Base-by-base conservation (phyloP, 2,888 invertebrate species). In the Eristalis tenax region DNA sequence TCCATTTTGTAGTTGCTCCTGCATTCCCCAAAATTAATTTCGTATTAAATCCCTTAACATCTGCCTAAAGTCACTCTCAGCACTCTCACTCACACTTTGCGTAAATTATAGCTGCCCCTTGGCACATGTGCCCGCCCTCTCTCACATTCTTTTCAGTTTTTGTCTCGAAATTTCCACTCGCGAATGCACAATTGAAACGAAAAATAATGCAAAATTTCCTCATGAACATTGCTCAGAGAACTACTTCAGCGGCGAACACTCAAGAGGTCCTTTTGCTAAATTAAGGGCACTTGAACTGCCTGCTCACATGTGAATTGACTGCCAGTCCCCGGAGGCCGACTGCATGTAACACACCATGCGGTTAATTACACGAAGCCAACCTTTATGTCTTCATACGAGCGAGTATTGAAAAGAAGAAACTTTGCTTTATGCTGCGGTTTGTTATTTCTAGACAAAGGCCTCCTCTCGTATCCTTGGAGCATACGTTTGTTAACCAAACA, bases 221-320 rank as follows among this genome's bases (percentile, higher is more conserved):
- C 26, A 59, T 13, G 26, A 28, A 59, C 59, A 59, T 26, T 64
- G 15, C 56, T 26, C 13, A 64, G 64, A 32, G 63, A 22, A 43
- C 35, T 35, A 43, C 64, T 74, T 56, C n/a, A 64, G 50, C 50
- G 32, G 50, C 38, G 26, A 26, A 65, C 64, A 32, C 35, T 75
- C 56, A 75, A 75, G 65, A 38, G 65, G 65, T 65, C 56, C 74
- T 75, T 75, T 59, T 56, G 65, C 74, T 56, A 75, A 64, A 75
- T 75, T 75, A 75, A 75, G 74, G 35, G 57, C 50, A 65, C 65
- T 56, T 56, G 56, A 57, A 43, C 10, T 50, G 57, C 23, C 23
- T 65, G 23, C 38, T n/a, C 38, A n/a, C 56, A 75, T 57, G 23
- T 65, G 64, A 56, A 68, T 56, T 56, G 32, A 32, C 18, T 64